Percentiles rank a stretch among this genome's conserved stretches.
Evolutionary conservation across 1,140 invertebrate species (phyloP).

Genomic region (Neuroterus valhalla): DNA sequence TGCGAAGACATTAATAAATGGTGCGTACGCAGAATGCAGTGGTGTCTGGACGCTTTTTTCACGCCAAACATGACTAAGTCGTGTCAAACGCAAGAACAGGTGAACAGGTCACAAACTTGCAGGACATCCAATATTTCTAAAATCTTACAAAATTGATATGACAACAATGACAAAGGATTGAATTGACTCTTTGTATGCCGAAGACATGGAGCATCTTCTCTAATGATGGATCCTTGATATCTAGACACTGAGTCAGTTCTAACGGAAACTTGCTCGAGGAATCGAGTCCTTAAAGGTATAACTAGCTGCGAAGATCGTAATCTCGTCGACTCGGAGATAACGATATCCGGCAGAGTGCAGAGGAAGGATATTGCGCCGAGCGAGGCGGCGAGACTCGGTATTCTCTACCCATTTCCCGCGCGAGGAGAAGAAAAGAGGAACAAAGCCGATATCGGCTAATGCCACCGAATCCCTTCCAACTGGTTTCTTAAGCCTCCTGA

Average conservation of each 20-base stretch:
- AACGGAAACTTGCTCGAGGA: slow-evolving; percentile 11
- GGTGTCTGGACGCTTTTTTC: no score
- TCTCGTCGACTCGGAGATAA: slow-evolving; percentile 45
- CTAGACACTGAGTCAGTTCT: neutral
- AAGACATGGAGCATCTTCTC: neutral
- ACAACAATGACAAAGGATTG: no score
- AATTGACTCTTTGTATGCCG: no score
- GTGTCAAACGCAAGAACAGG: no score
- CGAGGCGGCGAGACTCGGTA: neutral
- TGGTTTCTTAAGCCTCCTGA: slow-evolving; percentile 45
- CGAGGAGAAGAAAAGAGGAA: slow-evolving; percentile 46
- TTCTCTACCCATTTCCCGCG: neutral
- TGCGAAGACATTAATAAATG: no score
- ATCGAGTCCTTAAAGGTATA: slow-evolving; percentile 15
- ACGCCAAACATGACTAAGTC: no score
- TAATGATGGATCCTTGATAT: slow-evolving; percentile 12
- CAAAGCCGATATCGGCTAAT: slow-evolving; percentile 62
- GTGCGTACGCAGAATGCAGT: no score
- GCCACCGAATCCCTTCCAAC: slow-evolving; percentile 55
- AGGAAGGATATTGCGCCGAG: neutral
- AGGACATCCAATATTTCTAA: no score
- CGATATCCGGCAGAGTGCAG: slow-evolving; percentile 44
- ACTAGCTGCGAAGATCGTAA: slow-evolving; percentile 39
- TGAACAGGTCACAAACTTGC: no score
- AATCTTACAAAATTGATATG: no score